Conservation (phyloP, 2,797 vertebrate species). For the Dromococcyx pavoninus region DNA sequence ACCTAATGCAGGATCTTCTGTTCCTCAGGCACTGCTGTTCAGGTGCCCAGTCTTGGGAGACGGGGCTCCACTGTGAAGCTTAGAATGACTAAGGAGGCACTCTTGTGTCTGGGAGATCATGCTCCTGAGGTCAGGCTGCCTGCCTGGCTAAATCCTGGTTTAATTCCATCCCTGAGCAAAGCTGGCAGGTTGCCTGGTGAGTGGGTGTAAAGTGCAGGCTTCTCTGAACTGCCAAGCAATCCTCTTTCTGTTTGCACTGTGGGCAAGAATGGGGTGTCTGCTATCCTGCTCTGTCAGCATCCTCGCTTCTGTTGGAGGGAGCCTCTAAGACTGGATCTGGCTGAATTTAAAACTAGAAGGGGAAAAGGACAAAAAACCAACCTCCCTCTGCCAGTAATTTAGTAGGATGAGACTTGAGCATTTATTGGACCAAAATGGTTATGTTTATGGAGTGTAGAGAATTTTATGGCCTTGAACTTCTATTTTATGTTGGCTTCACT, state of each 20-base stretch:
- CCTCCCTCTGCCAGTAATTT: background rate
- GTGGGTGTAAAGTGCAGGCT: constrained; percentile 41
- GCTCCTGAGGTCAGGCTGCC: constrained; percentile 41
- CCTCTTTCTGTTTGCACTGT: background rate
- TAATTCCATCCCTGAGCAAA: constrained; percentile 8
- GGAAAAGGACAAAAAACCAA: background rate
- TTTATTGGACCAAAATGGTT: background rate
- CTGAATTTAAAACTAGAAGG: background rate
- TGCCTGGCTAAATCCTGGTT: constrained; percentile 27
- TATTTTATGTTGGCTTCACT: background rate
- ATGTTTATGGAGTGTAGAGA: background rate
- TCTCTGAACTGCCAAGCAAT: constrained; percentile 20
- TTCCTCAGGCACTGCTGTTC: background rate
- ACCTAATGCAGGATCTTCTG: constrained; percentile 4
- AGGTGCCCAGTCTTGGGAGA: background rate
- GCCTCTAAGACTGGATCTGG: background rate
- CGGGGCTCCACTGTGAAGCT: background rate
- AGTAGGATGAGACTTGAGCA: background rate
- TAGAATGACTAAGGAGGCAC: constrained; percentile 11
- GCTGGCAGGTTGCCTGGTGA: constrained; percentile 47
- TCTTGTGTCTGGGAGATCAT: constrained; percentile 9
- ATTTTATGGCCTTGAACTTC: background rate
- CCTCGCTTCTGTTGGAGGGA: background rate
- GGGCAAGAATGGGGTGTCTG: constrained; percentile 1
- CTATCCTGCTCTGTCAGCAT: background rate